These are phyloP conservation scores for Chlorodrepanis virens DNA, from an alignment of 2,113 vertebrate genomes.

Conservation along the genomic window DNA sequence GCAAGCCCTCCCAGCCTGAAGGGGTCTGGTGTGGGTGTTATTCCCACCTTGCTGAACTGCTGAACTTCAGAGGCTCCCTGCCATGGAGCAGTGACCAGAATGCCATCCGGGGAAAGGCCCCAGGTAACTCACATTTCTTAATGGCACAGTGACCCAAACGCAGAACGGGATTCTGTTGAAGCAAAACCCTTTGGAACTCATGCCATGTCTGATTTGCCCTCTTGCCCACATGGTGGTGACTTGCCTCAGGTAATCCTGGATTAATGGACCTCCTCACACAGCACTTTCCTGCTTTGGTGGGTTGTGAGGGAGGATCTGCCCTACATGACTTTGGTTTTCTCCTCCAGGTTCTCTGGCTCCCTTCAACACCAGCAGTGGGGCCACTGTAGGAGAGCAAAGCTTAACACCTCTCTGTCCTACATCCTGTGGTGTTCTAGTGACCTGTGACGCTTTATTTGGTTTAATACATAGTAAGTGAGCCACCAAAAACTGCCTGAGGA, in stretches of 20 bases:
- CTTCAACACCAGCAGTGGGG: background rate
- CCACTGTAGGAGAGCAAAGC: background rate
- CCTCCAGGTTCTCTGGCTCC: background rate
- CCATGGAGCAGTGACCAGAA: background rate
- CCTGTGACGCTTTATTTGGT: background rate
- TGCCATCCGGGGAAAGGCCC: background rate
- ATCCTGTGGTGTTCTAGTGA: background rate
- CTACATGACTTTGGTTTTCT: background rate
- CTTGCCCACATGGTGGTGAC: background rate
- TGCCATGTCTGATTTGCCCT: background rate
- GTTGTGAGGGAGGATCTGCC: background rate
- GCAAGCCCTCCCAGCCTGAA: background rate
- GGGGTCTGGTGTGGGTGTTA: too few species aligned
- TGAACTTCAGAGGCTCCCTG: background rate
- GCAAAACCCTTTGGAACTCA: background rate
- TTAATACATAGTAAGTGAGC: background rate
- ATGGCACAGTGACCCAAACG: accelerated
- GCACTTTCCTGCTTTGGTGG: background rate
- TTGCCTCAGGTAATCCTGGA: background rate
- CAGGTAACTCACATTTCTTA: background rate
- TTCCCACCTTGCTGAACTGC: background rate
- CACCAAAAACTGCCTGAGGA: background rate
- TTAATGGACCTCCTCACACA: background rate
- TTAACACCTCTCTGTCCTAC: background rate
- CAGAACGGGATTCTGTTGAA: background rate